Evolutionary conservation across 2,797 vertebrate species (phyloP).

Genomic region (Cuniculus paca): DNA sequence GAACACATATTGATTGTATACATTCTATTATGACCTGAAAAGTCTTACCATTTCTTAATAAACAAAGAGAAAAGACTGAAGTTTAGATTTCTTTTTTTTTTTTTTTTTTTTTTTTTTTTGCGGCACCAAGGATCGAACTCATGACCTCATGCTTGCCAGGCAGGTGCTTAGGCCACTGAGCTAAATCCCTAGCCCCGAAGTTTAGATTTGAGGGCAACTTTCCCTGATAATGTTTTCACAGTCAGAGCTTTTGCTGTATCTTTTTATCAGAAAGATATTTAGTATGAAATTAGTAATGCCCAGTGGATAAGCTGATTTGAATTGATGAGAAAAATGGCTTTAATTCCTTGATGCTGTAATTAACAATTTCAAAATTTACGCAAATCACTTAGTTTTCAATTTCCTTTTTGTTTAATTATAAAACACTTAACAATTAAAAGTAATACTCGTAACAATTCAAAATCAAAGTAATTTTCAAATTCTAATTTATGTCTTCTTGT

Average conservation of each 20-base stretch:
- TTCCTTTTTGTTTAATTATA: neutral
- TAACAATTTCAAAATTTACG: slow-evolving; percentile 48
- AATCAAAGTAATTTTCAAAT: slow-evolving; percentile 52
- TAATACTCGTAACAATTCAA: slow-evolving; percentile 6
- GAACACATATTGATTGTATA: neutral
- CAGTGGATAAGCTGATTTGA: neutral
- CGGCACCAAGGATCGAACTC: too few species aligned
- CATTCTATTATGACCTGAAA: neutral
- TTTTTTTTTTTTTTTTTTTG: too few species aligned
- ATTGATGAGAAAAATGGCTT: neutral
- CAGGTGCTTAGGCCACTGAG: too few species aligned
- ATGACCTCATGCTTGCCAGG: too few species aligned
- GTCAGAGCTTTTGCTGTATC: neutral
- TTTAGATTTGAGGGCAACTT: neutral
- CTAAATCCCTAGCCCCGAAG: too few species aligned
- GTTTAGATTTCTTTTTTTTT: neutral
- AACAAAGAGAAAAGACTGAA: neutral
- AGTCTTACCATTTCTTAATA: neutral
- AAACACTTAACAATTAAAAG: neutral
- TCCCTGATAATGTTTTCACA: neutral
- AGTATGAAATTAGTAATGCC: neutral
- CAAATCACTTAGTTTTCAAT: neutral
- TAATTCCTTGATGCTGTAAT: neutral
- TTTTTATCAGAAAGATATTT: neutral
- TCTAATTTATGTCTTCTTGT: neutral